Percentiles rank a stretch among this genome's conserved stretches.
These are phyloP conservation scores for Phrynosoma platyrhinos DNA, from an alignment of 2,113 vertebrate genomes.

Conservation along the genomic window DNA sequence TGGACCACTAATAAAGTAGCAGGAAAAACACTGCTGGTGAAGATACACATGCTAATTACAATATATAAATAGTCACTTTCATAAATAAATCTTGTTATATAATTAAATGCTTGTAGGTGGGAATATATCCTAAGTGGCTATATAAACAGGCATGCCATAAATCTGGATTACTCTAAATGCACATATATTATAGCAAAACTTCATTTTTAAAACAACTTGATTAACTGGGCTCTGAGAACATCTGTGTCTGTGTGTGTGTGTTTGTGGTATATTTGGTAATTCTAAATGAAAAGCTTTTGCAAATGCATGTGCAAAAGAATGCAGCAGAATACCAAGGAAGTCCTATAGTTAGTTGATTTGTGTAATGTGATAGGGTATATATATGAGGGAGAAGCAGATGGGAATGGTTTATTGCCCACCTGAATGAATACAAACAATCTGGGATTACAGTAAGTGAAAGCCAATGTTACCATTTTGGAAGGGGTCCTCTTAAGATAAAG, in stretches of 20 bases:
- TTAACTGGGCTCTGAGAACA: constrained; percentile 18
- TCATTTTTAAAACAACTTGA: constrained; percentile 13
- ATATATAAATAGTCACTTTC: constrained; percentile 3
- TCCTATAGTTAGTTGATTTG: accelerated
- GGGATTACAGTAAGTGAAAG: too few species aligned
- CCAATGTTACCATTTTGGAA: too few species aligned
- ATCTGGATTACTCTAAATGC: constrained; percentile 23
- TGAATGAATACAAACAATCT: not conserved
- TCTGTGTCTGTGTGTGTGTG: not conserved
- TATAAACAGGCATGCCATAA: constrained; percentile 8
- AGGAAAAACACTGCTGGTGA: not conserved
- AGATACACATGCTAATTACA: not conserved
- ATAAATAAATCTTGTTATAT: constrained; percentile 15
- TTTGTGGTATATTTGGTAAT: constrained; percentile 17
- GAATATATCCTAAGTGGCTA: not conserved
- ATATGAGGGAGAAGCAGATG: not conserved
- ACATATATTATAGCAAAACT: not conserved
- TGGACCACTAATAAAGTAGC: not conserved
- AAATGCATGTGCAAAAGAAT: not conserved
- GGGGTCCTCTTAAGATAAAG: too few species aligned
- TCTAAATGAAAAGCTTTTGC: constrained; percentile 21
- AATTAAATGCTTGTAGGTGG: constrained; percentile 16
- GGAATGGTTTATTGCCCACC: not conserved
- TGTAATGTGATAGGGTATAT: not conserved
- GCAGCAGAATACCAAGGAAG: not conserved